Evolutionary conservation across 2,888 invertebrate species (phyloP).

Genomic region (Psylliodes chrysocephalus): DNA sequence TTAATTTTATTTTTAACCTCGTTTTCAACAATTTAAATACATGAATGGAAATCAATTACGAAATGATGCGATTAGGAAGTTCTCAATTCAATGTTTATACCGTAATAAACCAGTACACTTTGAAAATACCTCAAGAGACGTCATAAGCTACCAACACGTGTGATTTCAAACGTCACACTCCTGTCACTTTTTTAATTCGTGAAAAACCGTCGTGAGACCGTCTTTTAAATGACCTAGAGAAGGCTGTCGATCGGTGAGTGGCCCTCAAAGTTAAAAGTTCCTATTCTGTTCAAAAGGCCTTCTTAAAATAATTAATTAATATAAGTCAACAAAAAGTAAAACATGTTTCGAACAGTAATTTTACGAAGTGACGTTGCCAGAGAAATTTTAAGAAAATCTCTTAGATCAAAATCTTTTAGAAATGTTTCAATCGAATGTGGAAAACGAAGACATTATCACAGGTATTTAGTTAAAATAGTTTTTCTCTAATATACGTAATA

Average conservation of each 20-base stretch:
- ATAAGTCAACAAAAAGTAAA: constrained; percentile 49
- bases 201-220: constrained; percentile 63
- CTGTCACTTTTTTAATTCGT: constrained; percentile 38
- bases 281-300: constrained; percentile 34
- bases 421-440: constrained; percentile 69
- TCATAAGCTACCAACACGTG: constrained; percentile 14
- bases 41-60: too few species aligned
- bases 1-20: too few species aligned
- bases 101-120: not conserved
- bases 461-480: constrained; percentile 34
- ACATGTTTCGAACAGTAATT: constrained; percentile 81
- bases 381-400: constrained; percentile 70
- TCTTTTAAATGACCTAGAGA: constrained; percentile 64
- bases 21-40: too few species aligned
- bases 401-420: constrained; percentile 70
- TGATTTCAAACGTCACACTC: constrained; percentile 17
- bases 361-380: constrained; percentile 76
- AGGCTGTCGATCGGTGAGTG: constrained; percentile 50
- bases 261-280: constrained; percentile 53
- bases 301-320: constrained; percentile 31
- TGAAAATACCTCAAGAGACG: not conserved
- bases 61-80: too few species aligned
- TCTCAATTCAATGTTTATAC: not conserved
- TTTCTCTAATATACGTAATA: not conserved
- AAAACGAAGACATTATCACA: constrained; percentile 67